Conservation (phyloP, 2,888 invertebrate species). For the Plutella xylostella region DNA sequence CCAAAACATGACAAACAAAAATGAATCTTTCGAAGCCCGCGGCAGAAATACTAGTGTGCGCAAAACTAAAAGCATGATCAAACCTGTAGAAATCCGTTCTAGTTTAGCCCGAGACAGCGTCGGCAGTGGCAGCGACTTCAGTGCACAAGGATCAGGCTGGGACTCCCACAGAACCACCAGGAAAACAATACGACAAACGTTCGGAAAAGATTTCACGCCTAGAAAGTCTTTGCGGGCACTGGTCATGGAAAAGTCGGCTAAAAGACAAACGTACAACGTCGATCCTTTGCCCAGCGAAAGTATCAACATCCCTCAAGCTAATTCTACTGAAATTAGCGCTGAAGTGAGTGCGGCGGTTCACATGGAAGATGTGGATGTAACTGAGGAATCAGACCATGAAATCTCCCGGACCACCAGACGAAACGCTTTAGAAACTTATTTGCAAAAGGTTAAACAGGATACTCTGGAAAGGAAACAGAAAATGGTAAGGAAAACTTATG, state of each 20-base stretch:
- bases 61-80: conserved; percentile 35
- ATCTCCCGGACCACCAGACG: conserved; percentile 30
- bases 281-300: conserved; percentile 26
- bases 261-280: conserved; percentile 29
- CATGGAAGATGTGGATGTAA: conserved; percentile 2
- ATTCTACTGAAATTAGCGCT: conserved; percentile 19
- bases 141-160: conserved; percentile 52
- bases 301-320: conserved; percentile 21
- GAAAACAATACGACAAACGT: conserved; percentile 49
- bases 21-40: conserved; percentile 28
- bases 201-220: conserved; percentile 48
- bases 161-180: conserved; percentile 55
- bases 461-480: conserved; percentile 32
- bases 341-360: neutral
- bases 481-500: conserved; percentile 32
- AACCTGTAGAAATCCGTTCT: conserved; percentile 25
- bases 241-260: conserved; percentile 55
- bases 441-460: conserved; percentile 36
- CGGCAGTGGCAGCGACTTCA: conserved; percentile 27
- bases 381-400: conserved; percentile 23
- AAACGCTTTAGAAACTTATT: conserved; percentile 30
- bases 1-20: conserved; percentile 25
- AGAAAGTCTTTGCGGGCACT: conserved; percentile 49
- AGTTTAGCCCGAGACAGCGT: conserved; percentile 32
- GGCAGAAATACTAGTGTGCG: conserved; percentile 34